phyloP scores from a whole-genome alignment of 2,888 invertebrate species.

The Lepidocyrtinus sp. region DNA sequence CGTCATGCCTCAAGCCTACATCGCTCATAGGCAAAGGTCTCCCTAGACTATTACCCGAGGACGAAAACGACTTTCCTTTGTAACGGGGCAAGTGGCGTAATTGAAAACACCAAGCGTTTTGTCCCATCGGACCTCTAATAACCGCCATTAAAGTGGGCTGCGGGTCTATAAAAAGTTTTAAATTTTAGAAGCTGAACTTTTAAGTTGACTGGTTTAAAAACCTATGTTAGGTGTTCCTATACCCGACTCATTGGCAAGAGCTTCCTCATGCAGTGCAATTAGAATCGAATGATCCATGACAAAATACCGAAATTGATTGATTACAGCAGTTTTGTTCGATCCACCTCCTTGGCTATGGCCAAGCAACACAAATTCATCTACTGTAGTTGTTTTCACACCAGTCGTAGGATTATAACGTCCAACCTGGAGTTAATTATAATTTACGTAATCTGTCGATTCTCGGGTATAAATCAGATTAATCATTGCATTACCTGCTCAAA shows the following conservation, averaged over 20 bases:
- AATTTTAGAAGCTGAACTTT: too few species aligned
- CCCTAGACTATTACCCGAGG: slow-evolving; percentile 76
- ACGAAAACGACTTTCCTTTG: slow-evolving; percentile 75
- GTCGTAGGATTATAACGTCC: slow-evolving; percentile 60
- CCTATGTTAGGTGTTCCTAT: too few species aligned
- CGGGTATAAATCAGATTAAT: background rate
- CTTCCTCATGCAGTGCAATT: slow-evolving; percentile 91
- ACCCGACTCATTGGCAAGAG: slow-evolving; percentile 87
- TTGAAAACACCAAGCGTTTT: slow-evolving; percentile 95
- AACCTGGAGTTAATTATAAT: slow-evolving; percentile 55
- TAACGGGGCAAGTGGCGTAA: slow-evolving; percentile 89
- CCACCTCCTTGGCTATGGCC: slow-evolving; percentile 52
- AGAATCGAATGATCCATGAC: slow-evolving; percentile 92
- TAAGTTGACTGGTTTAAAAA: too few species aligned
- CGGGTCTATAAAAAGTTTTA: too few species aligned
- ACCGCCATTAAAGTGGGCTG: slow-evolving; percentile 92
- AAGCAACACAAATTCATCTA: slow-evolving; percentile 67
- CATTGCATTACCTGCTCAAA: slow-evolving; percentile 90
- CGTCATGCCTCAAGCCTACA: slow-evolving; percentile 79
- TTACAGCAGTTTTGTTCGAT: slow-evolving; percentile 74
- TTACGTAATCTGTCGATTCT: background rate
- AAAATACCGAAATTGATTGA: slow-evolving; percentile 87
- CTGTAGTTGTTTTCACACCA: slow-evolving; percentile 59
- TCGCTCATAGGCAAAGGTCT: slow-evolving; percentile 86
- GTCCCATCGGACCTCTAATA: slow-evolving; percentile 93